Conservation (phyloP, 1,140 invertebrate genomes). For the Trichonephila clavata region DNA sequence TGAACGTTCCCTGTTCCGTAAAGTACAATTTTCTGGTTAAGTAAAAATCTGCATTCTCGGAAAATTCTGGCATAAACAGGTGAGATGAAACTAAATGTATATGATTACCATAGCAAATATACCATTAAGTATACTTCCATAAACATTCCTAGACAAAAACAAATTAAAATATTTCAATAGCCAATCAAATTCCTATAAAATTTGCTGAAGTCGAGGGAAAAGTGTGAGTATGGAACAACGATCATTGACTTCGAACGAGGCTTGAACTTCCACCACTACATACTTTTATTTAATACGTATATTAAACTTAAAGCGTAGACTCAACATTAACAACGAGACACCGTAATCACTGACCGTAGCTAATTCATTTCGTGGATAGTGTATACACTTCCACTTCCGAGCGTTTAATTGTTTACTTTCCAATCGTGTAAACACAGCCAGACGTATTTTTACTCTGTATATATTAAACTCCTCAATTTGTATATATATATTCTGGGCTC, state of each 20-base stretch:
- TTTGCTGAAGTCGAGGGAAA: not conserved
- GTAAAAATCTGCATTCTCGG: too few species aligned
- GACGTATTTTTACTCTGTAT: constrained; percentile 59
- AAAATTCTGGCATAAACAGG: too few species aligned
- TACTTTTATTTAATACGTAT: not conserved
- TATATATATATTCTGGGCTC: constrained; percentile 39
- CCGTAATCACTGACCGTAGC: not conserved
- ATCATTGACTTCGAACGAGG: not conserved
- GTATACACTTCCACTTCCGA: constrained; percentile 1
- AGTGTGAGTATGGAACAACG: not conserved
- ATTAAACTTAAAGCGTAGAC: constrained; percentile 2
- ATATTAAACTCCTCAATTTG: constrained; percentile 64
- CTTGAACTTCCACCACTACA: not conserved
- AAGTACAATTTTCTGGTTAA: too few species aligned
- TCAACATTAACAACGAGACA: constrained; percentile 1
- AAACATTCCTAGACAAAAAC: too few species aligned
- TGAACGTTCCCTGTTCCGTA: too few species aligned
- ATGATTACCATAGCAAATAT: too few species aligned
- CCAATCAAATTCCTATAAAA: too few species aligned
- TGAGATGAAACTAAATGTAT: too few species aligned
- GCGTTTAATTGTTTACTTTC: constrained; percentile 64
- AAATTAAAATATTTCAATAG: too few species aligned
- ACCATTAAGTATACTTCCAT: too few species aligned
- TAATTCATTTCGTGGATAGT: constrained; percentile 2
- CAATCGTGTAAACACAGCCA: constrained; percentile 54